Evolutionary conservation across 2,888 invertebrate genomes (phyloP).

Genomic region (Eupithecia vulgata): DNA sequence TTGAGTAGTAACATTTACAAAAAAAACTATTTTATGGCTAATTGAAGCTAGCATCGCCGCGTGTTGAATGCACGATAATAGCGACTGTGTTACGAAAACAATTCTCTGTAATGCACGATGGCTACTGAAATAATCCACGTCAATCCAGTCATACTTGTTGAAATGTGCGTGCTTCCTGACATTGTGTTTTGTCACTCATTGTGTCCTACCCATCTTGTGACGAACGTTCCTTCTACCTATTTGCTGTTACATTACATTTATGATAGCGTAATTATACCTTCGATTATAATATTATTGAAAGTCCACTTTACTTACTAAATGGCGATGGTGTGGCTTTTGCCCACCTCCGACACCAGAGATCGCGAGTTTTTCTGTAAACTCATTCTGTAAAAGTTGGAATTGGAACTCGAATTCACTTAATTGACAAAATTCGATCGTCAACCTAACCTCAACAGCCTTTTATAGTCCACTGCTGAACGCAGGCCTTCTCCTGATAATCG

Average conservation of each 20-base stretch:
- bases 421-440: no score
- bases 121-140: constrained; percentile 6
- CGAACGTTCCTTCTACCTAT: neutral
- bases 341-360: no score
- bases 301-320: no score
- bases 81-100: constrained; percentile 16
- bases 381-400: no score
- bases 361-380: no score
- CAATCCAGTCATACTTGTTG: constrained; percentile 8
- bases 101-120: constrained; percentile 4
- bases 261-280: neutral
- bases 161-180: constrained; percentile 23
- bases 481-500: no score
- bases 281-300: neutral
- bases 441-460: no score
- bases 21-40: neutral
- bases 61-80: constrained; percentile 9
- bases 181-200: constrained; percentile 19
- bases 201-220: constrained; percentile 6
- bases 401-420: no score
- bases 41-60: neutral
- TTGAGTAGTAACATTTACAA: no score
- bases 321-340: no score
- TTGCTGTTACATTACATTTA: neutral
- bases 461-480: no score